Evolutionary conservation across 2,797 vertebrate species (phyloP).

Genomic region (Protonibea diacanthus): DNA sequence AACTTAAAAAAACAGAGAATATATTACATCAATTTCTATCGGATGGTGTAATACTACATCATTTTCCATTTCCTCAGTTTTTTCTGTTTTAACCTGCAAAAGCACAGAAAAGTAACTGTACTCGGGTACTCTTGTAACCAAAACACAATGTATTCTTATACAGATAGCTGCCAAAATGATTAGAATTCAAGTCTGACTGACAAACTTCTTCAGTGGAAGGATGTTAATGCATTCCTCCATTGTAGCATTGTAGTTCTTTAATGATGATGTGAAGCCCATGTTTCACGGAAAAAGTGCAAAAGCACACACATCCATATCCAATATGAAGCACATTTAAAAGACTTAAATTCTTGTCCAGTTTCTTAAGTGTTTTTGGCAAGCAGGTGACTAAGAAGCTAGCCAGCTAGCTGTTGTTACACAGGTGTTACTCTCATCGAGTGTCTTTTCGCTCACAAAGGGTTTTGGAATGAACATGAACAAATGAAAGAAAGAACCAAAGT

Average conservation of each 20-base stretch:
- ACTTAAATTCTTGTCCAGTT: neutral
- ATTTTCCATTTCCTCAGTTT: slow-evolving; percentile 9
- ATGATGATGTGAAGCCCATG: neutral
- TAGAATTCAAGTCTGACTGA: neutral
- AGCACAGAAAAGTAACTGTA: neutral
- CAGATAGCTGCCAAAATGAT: neutral
- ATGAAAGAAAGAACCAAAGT: neutral
- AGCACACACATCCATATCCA: too few species aligned
- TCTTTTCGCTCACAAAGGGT: too few species aligned
- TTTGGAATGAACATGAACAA: neutral
- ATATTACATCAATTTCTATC: neutral
- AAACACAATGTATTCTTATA: neutral
- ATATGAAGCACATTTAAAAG: neutral
- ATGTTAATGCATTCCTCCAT: neutral
- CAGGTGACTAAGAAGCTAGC: neutral
- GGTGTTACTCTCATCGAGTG: neutral
- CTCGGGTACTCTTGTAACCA: neutral
- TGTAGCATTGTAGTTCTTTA: neutral
- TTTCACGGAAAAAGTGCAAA: neutral
- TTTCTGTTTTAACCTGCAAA: neutral
- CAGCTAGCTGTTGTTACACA: neutral
- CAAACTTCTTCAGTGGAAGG: neutral
- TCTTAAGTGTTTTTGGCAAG: neutral
- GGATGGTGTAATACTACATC: neutral
- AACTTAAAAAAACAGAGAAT: slow-evolving; percentile 14